Conservation (phyloP, 1,140 invertebrate genomes). For the Luehdorfia chinensis region DNA sequence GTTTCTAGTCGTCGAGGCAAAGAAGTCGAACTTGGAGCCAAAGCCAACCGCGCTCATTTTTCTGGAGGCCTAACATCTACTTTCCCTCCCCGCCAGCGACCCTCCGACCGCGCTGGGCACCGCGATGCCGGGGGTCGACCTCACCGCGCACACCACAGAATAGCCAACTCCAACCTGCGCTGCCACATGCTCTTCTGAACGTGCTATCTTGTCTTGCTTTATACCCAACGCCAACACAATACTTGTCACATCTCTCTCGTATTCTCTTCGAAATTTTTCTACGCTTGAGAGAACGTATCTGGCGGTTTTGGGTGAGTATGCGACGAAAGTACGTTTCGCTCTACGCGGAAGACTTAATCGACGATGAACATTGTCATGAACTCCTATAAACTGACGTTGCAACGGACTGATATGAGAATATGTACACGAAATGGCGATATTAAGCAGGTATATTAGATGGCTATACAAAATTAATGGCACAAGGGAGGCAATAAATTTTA, state of each 20-base stretch:
- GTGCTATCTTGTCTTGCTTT: constrained; percentile 9
- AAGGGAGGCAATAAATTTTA: constrained; percentile 64
- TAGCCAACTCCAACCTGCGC: constrained; percentile 77
- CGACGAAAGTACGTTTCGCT: constrained; percentile 26
- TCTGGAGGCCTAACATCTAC: constrained; percentile 91
- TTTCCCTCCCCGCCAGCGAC: constrained; percentile 87
- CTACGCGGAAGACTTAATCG: constrained; percentile 32
- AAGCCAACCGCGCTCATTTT: constrained; percentile 92
- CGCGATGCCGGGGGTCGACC: constrained; percentile 79
- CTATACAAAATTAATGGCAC: constrained; percentile 67
- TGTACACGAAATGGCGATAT: constrained; percentile 22
- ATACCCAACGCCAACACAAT: constrained; percentile 10
- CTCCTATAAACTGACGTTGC: constrained; percentile 48
- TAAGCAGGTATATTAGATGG: constrained; percentile 56
- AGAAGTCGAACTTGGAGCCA: constrained; percentile 92
- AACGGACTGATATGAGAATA: constrained; percentile 56
- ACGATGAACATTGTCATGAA: constrained; percentile 26
- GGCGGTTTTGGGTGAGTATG: not conserved
- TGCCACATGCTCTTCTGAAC: constrained; percentile 77
- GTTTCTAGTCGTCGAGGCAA: constrained; percentile 92
- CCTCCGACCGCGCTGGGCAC: constrained; percentile 80
- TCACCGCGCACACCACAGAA: constrained; percentile 78
- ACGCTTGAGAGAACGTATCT: not conserved
- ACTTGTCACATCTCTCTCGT: not conserved
- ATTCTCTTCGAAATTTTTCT: not conserved